A percentile compares a stretch with the other conserved stretches of the same genome.
Conservation (phyloP, 23 tunicate genomes). For the Ascidia mentula region DNA sequence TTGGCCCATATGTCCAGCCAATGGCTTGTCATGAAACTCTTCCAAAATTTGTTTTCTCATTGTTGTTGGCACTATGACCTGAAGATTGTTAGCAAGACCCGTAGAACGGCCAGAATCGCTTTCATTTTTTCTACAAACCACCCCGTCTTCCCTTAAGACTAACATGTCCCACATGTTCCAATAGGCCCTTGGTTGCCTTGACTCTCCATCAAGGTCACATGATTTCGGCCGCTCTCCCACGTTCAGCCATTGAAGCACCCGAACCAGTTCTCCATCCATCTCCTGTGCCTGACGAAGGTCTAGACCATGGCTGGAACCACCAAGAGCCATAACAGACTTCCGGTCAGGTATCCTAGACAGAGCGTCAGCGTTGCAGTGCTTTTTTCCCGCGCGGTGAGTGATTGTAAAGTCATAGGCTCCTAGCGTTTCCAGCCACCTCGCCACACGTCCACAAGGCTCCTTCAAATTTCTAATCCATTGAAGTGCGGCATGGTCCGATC, state of each 20-base stretch:
- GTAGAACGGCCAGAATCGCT: background rate
- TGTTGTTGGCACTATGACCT: background rate
- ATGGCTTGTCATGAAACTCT: conserved; percentile 4
- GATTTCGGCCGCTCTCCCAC: background rate
- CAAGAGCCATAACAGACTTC: too few relatives aligned
- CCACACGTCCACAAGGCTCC: conserved; percentile 7
- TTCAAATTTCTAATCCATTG: background rate
- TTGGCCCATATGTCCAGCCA: background rate
- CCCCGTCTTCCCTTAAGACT: background rate
- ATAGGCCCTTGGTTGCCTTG: background rate
- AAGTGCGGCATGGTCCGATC: conserved; percentile 40
- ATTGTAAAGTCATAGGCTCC: conserved; percentile 13
- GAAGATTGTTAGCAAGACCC: background rate
- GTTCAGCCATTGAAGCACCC: background rate
- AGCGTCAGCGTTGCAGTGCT: conserved; percentile 24
- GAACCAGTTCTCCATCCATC: background rate
- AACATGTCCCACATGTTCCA: conserved; percentile 13
- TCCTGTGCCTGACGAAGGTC: too few relatives aligned
- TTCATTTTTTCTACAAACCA: background rate
- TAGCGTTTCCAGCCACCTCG: conserved; percentile 12
- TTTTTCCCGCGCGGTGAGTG: conserved; percentile 11
- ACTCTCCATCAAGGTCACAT: background rate
- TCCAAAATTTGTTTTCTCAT: background rate
- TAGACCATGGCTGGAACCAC: too few relatives aligned
- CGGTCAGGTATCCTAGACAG: background rate